These are phyloP conservation scores for Mylabris phalerata DNA, from an alignment of 1,140 invertebrate genomes.

Conservation along the genomic window DNA sequence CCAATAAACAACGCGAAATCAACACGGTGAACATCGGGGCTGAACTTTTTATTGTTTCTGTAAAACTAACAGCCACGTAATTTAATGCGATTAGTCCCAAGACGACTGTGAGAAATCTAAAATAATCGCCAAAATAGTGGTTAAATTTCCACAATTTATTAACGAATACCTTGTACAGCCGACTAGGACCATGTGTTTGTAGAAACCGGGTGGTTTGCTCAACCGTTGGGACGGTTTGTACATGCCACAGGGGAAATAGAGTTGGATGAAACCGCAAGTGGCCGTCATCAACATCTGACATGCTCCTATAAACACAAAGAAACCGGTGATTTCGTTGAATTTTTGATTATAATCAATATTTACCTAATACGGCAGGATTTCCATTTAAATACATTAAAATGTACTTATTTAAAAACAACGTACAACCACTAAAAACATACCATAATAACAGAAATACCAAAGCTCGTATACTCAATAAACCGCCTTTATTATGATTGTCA, in stretches of 20 bases:
- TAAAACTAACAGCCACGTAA: constrained; percentile 80
- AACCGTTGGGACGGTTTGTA: constrained; percentile 55
- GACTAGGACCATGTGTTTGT: constrained; percentile 69
- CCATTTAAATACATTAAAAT: constrained; percentile 70
- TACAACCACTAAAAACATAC: constrained; percentile 74
- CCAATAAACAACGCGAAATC: constrained; percentile 62
- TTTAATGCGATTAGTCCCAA: constrained; percentile 72
- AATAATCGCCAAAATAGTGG: constrained; percentile 18
- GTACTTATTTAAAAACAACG: constrained; percentile 79
- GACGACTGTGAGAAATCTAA: constrained; percentile 68
- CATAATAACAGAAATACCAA: constrained; percentile 64
- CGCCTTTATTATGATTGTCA: constrained; percentile 30
- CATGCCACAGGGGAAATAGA: constrained; percentile 71
- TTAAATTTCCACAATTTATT: background rate
- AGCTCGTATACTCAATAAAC: constrained; percentile 57
- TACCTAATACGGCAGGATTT: constrained; percentile 75
- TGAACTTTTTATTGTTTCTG: constrained; percentile 81
- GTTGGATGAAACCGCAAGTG: constrained; percentile 67
- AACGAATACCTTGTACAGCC: constrained; percentile 61
- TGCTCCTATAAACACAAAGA: constrained; percentile 47
- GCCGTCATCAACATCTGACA: constrained; percentile 75
- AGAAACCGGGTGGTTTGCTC: constrained; percentile 63
- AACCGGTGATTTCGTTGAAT: background rate
- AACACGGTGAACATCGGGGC: constrained; percentile 78
- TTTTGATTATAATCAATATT: constrained; percentile 24